A percentile compares a stretch with the other conserved stretches of the same genome.
Conservation (phyloP, 1,140 invertebrate species). For the Hyles euphorbiae region DNA sequence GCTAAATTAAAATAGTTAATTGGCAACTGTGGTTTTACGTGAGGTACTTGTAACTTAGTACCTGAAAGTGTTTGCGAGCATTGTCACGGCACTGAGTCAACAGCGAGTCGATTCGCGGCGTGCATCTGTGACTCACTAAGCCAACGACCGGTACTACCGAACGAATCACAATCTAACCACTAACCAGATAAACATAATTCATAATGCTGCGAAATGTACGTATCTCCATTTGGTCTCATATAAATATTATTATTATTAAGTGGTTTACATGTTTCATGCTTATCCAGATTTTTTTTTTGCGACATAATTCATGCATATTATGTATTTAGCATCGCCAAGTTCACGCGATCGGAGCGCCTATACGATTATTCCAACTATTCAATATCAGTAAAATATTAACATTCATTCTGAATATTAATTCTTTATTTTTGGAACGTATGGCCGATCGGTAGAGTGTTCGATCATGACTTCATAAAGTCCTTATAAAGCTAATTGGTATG, state of each 20-base stretch:
- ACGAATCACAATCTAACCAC: conserved; percentile 8
- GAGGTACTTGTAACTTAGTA: too few species aligned
- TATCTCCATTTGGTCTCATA: too few species aligned
- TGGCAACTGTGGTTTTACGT: too few species aligned
- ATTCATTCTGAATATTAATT: too few species aligned
- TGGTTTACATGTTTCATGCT: too few species aligned
- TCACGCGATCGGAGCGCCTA: too few species aligned
- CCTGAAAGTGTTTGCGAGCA: background rate
- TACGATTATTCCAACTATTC: background rate
- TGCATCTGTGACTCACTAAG: conserved; percentile 49
- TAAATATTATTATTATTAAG: too few species aligned
- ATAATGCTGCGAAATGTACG: background rate
- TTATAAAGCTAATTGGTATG: conserved; percentile 53
- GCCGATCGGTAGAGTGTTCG: background rate
- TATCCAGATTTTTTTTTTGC: too few species aligned
- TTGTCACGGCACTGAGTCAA: conserved; percentile 20
- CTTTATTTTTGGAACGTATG: too few species aligned
- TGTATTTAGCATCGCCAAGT: too few species aligned
- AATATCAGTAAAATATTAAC: background rate
- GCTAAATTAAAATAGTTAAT: too few species aligned
- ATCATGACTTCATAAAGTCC: conserved; percentile 23
- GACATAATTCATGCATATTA: too few species aligned
- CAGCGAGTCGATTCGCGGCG: conserved; percentile 25
- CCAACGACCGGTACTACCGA: conserved; percentile 45
- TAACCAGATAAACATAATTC: conserved; percentile 9